Base-by-base conservation (phyloP, 1,140 invertebrate species). In the Eurosta solidaginis region DNA sequence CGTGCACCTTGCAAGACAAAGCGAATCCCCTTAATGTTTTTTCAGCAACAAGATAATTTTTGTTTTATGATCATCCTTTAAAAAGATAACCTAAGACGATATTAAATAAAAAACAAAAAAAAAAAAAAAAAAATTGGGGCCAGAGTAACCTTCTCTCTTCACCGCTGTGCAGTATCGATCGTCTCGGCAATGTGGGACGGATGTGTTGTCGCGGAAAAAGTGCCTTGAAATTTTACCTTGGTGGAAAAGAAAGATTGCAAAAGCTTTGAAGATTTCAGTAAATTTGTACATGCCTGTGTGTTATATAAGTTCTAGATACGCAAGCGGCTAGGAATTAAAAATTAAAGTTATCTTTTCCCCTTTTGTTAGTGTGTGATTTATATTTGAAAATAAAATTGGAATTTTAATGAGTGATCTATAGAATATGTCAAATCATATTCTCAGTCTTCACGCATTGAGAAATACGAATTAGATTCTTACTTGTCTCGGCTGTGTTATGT, bases 101-200 rank as follows among this genome's bases (percentile, higher is more conserved):
- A 68, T 17, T 33, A 59, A 54, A 54, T n/a, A 54, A 25, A 27
- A 54, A 52, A 52, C 0, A 22, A 52, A 25, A n/a, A 3, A 7
- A 25, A 52, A 25, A 68, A 68, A 68, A 68, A 10, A 6, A n/a
- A n/a, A n/a, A n/a, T n/a, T n/a, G 54, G n/a, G n/a, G 40, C 36
- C 20, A 40, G 36, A 29, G 59, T 40, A 68, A 40, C 20, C 33
- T 40, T 22, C 36, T 6, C 36, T 27, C 59, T 40, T 33, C 59
- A 40, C 22, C n/a, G 40, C 1, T 22, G 29, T 33, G 59, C 40
- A 68, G 59, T 68, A 42, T 33, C 59, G 59, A n/a, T 20, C n/a
- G 59, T 42, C 33, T 68, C 3, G 59, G 59, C 59, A 42, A 68
- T 68, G 59, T 68, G n/a, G n/a, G 59, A 68, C 36, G 33, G 33